A percentile compares a stretch with the other conserved stretches of the same genome.
Evolutionary conservation across 2,888 invertebrate species (phyloP).

Genomic region (Colostygia pectinataria): DNA sequence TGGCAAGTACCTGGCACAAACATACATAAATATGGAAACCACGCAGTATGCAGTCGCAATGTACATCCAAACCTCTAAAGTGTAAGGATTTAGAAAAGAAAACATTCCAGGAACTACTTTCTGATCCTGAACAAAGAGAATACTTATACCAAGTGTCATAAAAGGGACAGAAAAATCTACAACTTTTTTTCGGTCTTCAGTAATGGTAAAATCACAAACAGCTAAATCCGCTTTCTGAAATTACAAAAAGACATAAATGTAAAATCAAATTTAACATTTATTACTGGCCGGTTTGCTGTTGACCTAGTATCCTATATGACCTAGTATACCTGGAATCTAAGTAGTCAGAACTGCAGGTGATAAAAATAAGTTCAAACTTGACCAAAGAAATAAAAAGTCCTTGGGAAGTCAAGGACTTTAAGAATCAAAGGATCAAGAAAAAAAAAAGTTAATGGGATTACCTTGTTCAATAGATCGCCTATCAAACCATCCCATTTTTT

Average conservation of each 20-base stretch:
- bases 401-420: no score
- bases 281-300: no score
- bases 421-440: no score
- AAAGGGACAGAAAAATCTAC: constrained; percentile 98
- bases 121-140: constrained; percentile 90
- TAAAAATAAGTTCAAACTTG: no score
- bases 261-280: no score
- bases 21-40: constrained; percentile 91
- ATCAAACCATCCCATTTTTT: constrained; percentile 73
- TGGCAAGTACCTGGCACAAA: constrained; percentile 87
- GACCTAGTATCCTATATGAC: no score
- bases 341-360: no score
- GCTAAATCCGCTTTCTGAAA: constrained; percentile 69
- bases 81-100: constrained; percentile 94
- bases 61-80: constrained; percentile 93
- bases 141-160: constrained; percentile 96
- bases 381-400: no score
- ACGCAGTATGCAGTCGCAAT: constrained; percentile 92
- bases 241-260: background rate
- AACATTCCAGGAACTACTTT: constrained; percentile 90
- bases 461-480: constrained; percentile 68
- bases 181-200: constrained; percentile 92
- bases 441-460: no score
- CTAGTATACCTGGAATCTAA: no score
- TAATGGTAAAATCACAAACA: constrained; percentile 92